Evolutionary conservation across 2,797 vertebrate genomes (phyloP).

Genomic region (Odontamblyopus rebecca): DNA sequence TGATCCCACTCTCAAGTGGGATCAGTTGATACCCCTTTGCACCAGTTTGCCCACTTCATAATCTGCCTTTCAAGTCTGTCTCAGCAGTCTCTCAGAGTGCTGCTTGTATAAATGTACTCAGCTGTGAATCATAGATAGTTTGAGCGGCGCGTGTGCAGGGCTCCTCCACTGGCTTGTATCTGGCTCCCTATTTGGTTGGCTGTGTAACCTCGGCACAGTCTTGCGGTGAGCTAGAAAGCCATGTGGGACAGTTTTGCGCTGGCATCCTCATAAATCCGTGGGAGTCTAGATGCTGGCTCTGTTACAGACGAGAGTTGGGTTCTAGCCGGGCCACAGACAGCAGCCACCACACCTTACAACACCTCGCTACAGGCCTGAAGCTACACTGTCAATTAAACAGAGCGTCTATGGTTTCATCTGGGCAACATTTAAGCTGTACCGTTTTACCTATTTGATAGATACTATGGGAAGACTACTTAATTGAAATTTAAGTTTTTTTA

Average conservation of each 20-base stretch:
- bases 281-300: conserved; percentile 68
- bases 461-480: not conserved
- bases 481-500: too few species aligned
- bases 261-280: conserved; percentile 78
- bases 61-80: conserved; percentile 21
- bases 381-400: not conserved
- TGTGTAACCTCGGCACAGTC: conserved; percentile 63
- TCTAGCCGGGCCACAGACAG: conserved; percentile 55
- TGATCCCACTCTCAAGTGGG: not conserved
- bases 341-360: conserved; percentile 12
- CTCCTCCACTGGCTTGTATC: conserved; percentile 52
- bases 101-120: conserved; percentile 34
- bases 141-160: conserved; percentile 38
- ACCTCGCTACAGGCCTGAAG: conserved; percentile 7
- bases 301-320: conserved; percentile 62
- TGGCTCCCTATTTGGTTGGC: conserved; percentile 43
- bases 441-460: not conserved
- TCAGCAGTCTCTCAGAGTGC: conserved; percentile 12
- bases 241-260: conserved; percentile 80
- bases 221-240: conserved; percentile 61
- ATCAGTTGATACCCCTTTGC: not conserved
- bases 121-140: conserved; percentile 49
- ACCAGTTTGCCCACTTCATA: not conserved
- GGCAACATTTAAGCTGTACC: not conserved
- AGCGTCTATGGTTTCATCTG: not conserved